phyloP scores from a whole-genome alignment of 2,888 invertebrate genomes.

The Protula sp. region DNA sequence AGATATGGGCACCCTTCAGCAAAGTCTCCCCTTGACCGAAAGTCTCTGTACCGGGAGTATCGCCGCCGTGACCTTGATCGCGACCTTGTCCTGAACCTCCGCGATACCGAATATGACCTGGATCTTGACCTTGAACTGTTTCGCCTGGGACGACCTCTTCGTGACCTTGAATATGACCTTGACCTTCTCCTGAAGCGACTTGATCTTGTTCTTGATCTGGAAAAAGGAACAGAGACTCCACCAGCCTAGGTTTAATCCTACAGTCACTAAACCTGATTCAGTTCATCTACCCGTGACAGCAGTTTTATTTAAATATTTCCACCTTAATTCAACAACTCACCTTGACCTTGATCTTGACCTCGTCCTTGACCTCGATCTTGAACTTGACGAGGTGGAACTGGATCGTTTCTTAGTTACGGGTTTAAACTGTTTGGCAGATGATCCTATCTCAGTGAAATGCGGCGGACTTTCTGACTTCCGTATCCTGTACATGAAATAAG shows the following conservation, averaged over 20 bases:
- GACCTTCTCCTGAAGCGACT: slow-evolving; percentile 19
- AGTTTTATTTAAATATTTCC: slow-evolving; percentile 1
- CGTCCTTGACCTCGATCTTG: slow-evolving; percentile 26
- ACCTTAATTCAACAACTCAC: too few species aligned
- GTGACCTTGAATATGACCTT: slow-evolving; percentile 8
- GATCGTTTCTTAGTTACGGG: not conserved
- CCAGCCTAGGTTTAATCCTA: too few species aligned
- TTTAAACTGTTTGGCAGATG: not conserved
- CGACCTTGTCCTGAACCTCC: slow-evolving; percentile 10
- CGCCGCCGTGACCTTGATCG: slow-evolving; percentile 3
- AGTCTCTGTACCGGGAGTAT: slow-evolving; percentile 9
- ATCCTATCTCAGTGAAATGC: not conserved
- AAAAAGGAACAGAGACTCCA: too few species aligned
- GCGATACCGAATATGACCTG: slow-evolving; percentile 18
- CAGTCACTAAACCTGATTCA: too few species aligned
- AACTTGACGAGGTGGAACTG: not conserved
- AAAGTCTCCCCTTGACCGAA: too few species aligned
- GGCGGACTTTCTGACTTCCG: not conserved
- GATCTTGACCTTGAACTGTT: slow-evolving; percentile 41
- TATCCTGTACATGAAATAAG: too few species aligned
- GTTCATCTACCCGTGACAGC: too few species aligned
- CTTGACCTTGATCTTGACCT: slow-evolving; percentile 21
- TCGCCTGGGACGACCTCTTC: not conserved
- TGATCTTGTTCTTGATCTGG: too few species aligned
- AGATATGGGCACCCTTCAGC: too few species aligned